Percentiles rank a stretch among this genome's conserved stretches.
phyloP scores from a whole-genome alignment of 2,113 vertebrate genomes.

The Donacobius atricapilla region DNA sequence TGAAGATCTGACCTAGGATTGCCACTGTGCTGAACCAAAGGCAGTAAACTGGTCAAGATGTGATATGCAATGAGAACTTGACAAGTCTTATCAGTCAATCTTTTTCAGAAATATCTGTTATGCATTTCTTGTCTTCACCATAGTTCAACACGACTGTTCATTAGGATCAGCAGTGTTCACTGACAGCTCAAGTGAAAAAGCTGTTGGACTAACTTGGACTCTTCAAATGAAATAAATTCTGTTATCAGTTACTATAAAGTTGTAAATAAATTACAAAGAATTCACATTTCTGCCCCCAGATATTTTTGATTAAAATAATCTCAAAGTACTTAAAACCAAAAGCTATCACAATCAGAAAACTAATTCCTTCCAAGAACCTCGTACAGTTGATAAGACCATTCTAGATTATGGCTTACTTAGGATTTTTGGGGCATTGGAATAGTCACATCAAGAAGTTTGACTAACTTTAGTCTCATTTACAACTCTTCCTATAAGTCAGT shows the following conservation, averaged over 20 bases:
- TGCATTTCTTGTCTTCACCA: background rate
- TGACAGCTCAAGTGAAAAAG: background rate
- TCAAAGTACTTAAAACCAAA: background rate
- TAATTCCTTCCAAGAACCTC: background rate
- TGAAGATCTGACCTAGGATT: background rate
- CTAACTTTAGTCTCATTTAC: background rate
- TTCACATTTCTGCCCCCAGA: background rate
- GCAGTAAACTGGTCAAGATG: background rate
- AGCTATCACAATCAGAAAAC: background rate
- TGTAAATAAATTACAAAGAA: background rate
- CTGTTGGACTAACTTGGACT: background rate
- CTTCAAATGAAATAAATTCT: background rate
- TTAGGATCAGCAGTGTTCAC: background rate
- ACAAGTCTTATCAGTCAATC: background rate
- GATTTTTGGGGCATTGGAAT: background rate
- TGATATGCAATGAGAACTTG: background rate
- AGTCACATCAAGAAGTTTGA: background rate
- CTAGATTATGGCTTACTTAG: background rate
- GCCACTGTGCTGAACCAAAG: background rate
- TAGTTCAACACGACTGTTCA: background rate
- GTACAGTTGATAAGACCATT: background rate
- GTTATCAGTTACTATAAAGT: background rate
- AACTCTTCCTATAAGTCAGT: background rate
- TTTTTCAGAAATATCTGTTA: background rate
- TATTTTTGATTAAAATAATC: background rate